These are phyloP conservation scores for Mormyrops attenuatus DNA, from an alignment of 2,797 vertebrate species.

Conservation along the genomic window DNA sequence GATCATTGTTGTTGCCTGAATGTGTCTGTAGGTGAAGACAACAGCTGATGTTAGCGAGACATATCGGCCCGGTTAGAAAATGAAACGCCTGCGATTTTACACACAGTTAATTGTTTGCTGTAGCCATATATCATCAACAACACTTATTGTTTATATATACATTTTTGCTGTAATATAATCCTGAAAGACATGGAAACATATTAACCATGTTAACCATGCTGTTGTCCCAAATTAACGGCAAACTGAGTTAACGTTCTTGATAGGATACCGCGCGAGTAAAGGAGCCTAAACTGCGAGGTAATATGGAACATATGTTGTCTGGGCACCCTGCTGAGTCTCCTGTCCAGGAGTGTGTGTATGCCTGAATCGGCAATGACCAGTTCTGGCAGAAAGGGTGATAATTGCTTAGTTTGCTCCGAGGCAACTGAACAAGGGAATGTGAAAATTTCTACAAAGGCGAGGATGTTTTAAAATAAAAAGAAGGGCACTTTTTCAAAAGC, in stretches of 20 bases:
- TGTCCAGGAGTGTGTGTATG: not conserved
- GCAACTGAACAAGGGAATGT: not conserved
- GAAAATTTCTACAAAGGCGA: not conserved
- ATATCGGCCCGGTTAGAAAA: not conserved
- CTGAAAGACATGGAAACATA: not conserved
- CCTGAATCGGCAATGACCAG: not conserved
- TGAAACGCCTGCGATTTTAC: not conserved
- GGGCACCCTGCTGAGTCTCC: not conserved
- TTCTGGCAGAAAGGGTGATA: not conserved
- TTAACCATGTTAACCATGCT: not conserved
- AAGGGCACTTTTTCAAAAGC: not conserved
- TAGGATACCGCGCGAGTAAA: not conserved
- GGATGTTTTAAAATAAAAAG: not conserved
- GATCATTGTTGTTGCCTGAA: not conserved
- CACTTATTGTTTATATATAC: not conserved
- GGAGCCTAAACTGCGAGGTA: not conserved
- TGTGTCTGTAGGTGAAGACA: not conserved
- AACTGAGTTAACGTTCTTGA: not conserved
- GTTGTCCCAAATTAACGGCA: not conserved
- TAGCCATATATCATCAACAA: not conserved
- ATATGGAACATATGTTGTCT: not conserved
- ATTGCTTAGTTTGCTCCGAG: not conserved
- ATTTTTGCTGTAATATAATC: not conserved
- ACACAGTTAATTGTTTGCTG: not conserved
- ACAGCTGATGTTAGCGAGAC: not conserved